Base-by-base conservation (phyloP, 2,888 invertebrate genomes). In the Nomada fabriciana region DNA sequence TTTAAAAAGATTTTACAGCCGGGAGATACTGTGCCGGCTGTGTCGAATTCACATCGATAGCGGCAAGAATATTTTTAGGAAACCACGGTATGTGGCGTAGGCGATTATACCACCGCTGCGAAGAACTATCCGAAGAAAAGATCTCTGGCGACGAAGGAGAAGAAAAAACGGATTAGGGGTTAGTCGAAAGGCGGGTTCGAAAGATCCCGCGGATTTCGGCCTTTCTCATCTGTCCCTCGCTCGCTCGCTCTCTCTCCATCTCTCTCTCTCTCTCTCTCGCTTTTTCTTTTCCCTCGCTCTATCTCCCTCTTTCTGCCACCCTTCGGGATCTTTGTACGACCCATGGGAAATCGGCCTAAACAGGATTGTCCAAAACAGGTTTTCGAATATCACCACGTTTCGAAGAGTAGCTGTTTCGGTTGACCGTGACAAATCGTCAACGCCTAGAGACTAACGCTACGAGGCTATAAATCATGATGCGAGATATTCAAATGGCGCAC, bases 171-270 rank as follows among this genome's bases (percentile, higher is more conserved):
- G 85, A 87, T 89, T 87, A 83, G 85, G 86, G 86, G 77, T 86
- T 74, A 82, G 76, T 76, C 80, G 86, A 88, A 84, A 86, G 86
- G 74, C 79, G 73, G 82, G 88, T 76, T 77, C 72, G 79, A 82
- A 78, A 88, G 89, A 88, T 88, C 89, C 89, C 87, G 86, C 86
- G 89, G 87, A 88, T 90, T 87, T 87, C 82, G 55, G 67, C 67
- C 67, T 65, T 76, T 63, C 64, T 61, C 42, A 13, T 57, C 52
- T 59, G 36, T 52, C 61, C 61, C 63, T 36, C 15, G 71, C 68
- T 60, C 65, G 63, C 63, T 67, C 77, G 64, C 64, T 60, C 43
- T 57, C 69, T 68, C 80, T 60, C 52, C 55, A 36, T 47, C 61
- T 61, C 63, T 36, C 15, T 74, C 68, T 59, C 69, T 52, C 65